Conservation (phyloP, 2,888 invertebrate genomes). For the Ichneumoninae sp. region DNA sequence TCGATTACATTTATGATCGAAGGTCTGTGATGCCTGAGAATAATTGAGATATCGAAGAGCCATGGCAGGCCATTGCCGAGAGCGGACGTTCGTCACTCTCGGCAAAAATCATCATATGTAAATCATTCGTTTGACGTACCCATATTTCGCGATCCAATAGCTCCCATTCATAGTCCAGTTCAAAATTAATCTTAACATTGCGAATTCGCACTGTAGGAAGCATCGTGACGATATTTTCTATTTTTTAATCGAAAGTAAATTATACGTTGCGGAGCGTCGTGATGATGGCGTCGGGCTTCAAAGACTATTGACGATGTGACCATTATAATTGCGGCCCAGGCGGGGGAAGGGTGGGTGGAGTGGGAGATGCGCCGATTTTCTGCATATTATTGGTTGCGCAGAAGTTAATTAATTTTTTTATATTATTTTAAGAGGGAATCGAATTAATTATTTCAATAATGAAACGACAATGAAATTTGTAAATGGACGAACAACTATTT, state of each 20-base stretch:
- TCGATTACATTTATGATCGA: conserved; percentile 22
- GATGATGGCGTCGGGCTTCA: conserved; percentile 23
- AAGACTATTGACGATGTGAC: conserved; percentile 48
- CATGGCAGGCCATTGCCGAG: not conserved
- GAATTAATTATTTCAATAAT: not conserved
- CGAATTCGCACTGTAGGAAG: conserved; percentile 62
- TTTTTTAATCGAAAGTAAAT: not conserved
- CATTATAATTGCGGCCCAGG: not conserved
- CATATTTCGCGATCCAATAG: conserved; percentile 77
- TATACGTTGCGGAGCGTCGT: not conserved
- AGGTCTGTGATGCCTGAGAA: conserved; percentile 22
- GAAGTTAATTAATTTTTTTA: conserved; percentile 15
- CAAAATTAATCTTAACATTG: conserved; percentile 73
- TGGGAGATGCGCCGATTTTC: not conserved
- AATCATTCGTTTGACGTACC: conserved; percentile 74
- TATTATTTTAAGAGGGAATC: not conserved
- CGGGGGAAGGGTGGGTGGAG: not conserved
- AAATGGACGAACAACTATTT: not conserved
- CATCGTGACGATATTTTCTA: conserved; percentile 38
- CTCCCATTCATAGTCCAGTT: conserved; percentile 78
- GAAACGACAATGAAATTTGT: not conserved
- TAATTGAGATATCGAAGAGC: conserved; percentile 35
- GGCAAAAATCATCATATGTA: not conserved
- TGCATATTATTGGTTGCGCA: conserved; percentile 30
- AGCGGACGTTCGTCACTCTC: not conserved